Evolutionary conservation across 2,797 vertebrate species (phyloP), one percentile per base, ranked within the genome.

Genomic region (Austrolebias charrua): DNA sequence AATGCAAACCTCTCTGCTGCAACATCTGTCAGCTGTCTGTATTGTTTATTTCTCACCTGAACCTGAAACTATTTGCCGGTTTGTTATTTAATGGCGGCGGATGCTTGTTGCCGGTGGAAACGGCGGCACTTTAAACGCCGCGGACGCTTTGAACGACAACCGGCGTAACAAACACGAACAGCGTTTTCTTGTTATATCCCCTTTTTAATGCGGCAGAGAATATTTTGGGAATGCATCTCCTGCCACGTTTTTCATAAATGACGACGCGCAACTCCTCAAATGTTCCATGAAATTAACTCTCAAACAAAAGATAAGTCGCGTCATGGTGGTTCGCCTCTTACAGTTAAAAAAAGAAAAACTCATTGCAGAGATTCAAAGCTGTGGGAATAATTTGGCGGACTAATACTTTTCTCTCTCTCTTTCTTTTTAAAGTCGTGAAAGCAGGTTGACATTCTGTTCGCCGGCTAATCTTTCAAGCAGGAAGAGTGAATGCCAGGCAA

Each of bases 1-100:
- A 48, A 75, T 76, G 76, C 83, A 68, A 66, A 62, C 66, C 9
- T 8, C 60, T 66, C 69, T 76, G 69, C 55, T 64, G 69, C 80
- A 77, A 76, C 86, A 88, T 83, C 88, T 89, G 86, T 89, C 88
- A 88, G 73, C 83, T 88, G 88, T 85, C 86, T 81, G 62, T 73
- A 72, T 80, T 87, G 81, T 88, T 86, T 85, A 88, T 88, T 82
- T 69, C 78, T 80, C 85, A 83, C 76, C 75, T 78, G 60, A 80
- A 81, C 80, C 83, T 80, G 66, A 78, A 87, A 88, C 73, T 71
- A 76, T 86, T 85, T 81, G 79, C 72, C 71, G 81, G 75, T 83
- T 79, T 84, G 80, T 82, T 79, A 79, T 76, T 71, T 81, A 83
- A 84, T 78, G 73, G 69, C 24, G 62, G 66, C 48, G 12, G 38